A percentile compares a stretch with the other conserved stretches of the same genome.
Conservation (phyloP, 2,113 vertebrate genomes). For the Micronisus gabar region DNA sequence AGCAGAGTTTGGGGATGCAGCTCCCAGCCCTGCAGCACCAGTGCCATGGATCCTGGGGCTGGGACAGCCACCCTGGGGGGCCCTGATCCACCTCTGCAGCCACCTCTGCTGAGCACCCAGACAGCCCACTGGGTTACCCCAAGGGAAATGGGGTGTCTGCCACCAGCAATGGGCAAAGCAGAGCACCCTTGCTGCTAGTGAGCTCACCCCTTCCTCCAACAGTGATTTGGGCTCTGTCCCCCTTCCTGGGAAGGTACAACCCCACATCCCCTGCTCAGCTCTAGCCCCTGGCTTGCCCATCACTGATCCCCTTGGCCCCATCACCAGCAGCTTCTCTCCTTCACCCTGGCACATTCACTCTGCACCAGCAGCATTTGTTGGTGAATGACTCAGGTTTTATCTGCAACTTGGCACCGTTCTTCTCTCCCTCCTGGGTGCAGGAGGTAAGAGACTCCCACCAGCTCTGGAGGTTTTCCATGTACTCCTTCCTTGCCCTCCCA, state of each 20-base stretch:
- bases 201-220: background rate
- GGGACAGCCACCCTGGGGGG: background rate
- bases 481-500: background rate
- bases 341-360: background rate
- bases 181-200: background rate
- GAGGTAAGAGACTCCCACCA: background rate
- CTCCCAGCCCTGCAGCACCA: background rate
- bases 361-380: background rate
- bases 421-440: background rate
- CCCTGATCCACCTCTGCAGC: background rate
- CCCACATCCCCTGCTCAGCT: background rate
- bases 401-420: background rate
- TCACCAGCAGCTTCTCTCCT: background rate
- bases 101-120: background rate
- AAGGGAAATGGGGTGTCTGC: background rate
- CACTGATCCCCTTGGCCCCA: background rate
- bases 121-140: background rate
- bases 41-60: background rate
- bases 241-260: background rate
- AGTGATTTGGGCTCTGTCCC: background rate
- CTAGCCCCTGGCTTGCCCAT: background rate
- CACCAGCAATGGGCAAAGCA: background rate
- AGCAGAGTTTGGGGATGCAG: background rate
- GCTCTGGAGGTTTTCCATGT: background rate
- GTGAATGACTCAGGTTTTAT: background rate